phyloP scores from a whole-genome alignment of 2,888 invertebrate species.

The Lasioglossum oenotherae region DNA sequence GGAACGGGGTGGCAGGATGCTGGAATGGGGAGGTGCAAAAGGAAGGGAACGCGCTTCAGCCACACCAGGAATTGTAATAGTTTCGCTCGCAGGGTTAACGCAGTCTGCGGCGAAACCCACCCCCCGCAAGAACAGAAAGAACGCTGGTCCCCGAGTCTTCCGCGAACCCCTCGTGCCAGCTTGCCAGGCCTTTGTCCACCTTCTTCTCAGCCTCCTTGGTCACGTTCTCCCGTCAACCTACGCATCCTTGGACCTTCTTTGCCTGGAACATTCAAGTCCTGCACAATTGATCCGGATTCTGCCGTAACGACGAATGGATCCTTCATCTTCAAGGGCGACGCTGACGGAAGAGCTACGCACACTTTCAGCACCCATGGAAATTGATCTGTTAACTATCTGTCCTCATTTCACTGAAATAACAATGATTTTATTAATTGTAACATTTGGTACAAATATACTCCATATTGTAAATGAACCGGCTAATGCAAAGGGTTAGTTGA shows the following conservation, averaged over 20 bases:
- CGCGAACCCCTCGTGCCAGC: not conserved
- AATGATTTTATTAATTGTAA: not conserved
- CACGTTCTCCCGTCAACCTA: not conserved
- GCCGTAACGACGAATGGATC: not conserved
- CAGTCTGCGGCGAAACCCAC: conserved; percentile 54
- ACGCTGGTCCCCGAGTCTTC: conserved; percentile 33
- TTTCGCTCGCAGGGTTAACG: conserved; percentile 78
- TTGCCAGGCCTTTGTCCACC: conserved; percentile 4
- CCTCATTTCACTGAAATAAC: too few species aligned
- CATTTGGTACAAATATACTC: not conserved
- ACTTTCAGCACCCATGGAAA: not conserved
- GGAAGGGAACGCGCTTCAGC: conserved; percentile 63
- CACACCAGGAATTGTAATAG: conserved; percentile 82
- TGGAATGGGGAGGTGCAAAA: conserved; percentile 49
- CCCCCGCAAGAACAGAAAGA: conserved; percentile 62
- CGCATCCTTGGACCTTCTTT: not conserved
- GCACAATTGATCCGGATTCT: not conserved
- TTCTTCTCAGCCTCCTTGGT: not conserved
- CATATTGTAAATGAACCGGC: not conserved
- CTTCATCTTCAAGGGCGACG: not conserved
- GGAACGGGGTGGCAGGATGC: conserved; percentile 64
- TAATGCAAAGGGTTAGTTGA: not conserved
- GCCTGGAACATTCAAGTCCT: not conserved
- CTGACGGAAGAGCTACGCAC: not conserved
- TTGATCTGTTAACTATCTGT: not conserved